These are phyloP conservation scores for Morinoia aosen DNA, from an alignment of 2,888 invertebrate species.

Conservation along the genomic window DNA sequence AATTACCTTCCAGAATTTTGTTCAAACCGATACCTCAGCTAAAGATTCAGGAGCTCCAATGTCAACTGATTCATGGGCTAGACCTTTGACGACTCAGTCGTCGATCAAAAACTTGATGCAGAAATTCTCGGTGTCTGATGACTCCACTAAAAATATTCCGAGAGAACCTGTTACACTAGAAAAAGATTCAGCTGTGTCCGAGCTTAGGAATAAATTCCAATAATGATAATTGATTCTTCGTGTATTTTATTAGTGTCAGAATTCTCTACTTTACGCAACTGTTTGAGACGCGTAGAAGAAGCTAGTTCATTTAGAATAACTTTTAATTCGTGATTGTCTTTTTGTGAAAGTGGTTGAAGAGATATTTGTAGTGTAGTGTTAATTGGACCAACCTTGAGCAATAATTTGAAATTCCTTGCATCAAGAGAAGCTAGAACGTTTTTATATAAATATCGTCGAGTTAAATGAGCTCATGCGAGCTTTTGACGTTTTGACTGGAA, in stretches of 20 bases:
- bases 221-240: background rate
- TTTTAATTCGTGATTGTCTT: background rate
- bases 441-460: no score
- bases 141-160: background rate
- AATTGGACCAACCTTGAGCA: no score
- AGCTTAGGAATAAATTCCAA: background rate
- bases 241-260: background rate
- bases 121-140: background rate
- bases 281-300: background rate
- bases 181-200: background rate
- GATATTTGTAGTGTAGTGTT: background rate
- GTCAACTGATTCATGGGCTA: background rate
- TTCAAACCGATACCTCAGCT: background rate
- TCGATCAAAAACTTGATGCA: conserved; percentile 13
- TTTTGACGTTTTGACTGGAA: no score
- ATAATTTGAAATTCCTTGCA: no score
- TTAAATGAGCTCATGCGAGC: no score
- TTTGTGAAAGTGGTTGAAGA: background rate
- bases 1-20: background rate
- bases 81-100: background rate
- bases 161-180: background rate
- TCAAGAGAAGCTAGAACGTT: no score
- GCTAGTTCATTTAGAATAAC: background rate
- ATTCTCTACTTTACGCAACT: background rate
- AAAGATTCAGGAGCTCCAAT: background rate